Evolutionary conservation across 1,140 invertebrate species (phyloP).

Genomic region (Sycophaga agraensis): DNA sequence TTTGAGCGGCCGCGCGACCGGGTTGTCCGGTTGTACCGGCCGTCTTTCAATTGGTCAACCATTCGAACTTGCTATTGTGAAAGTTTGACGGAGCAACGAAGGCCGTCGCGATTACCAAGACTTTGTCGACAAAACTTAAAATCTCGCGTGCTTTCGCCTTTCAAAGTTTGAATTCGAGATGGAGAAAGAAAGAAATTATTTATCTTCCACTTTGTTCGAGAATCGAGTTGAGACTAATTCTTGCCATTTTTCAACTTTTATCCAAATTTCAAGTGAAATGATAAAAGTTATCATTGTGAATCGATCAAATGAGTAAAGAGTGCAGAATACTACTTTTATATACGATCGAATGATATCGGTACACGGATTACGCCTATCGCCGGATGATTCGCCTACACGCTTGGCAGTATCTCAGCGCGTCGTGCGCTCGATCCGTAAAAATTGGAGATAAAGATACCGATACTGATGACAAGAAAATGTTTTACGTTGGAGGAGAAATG

Average conservation of each 20-base stretch:
- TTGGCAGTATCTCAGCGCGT: conserved; percentile 40
- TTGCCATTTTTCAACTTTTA: conserved; percentile 7
- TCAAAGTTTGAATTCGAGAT: neutral
- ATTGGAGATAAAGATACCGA: neutral
- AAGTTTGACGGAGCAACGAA: too few relatives aligned
- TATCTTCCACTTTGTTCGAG: neutral
- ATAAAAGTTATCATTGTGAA: too few relatives aligned
- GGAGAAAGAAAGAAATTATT: neutral
- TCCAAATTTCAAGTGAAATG: neutral
- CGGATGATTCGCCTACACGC: conserved; percentile 36
- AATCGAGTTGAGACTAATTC: neutral
- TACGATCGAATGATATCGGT: conserved; percentile 39
- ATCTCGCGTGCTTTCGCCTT: neutral
- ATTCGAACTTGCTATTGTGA: too few relatives aligned
- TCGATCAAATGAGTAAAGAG: too few relatives aligned
- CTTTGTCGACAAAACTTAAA: too few relatives aligned
- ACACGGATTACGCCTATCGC: conserved; percentile 33
- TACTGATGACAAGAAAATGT: neutral
- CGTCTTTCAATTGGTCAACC: too few relatives aligned
- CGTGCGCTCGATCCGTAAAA: neutral
- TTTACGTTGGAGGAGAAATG: neutral
- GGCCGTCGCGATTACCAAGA: too few relatives aligned
- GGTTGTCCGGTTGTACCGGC: too few relatives aligned
- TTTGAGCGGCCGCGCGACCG: too few relatives aligned
- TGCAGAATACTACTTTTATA: conserved; percentile 54